These are phyloP conservation scores for Aethina tumida DNA, from an alignment of 1,140 invertebrate genomes.

Conservation along the genomic window DNA sequence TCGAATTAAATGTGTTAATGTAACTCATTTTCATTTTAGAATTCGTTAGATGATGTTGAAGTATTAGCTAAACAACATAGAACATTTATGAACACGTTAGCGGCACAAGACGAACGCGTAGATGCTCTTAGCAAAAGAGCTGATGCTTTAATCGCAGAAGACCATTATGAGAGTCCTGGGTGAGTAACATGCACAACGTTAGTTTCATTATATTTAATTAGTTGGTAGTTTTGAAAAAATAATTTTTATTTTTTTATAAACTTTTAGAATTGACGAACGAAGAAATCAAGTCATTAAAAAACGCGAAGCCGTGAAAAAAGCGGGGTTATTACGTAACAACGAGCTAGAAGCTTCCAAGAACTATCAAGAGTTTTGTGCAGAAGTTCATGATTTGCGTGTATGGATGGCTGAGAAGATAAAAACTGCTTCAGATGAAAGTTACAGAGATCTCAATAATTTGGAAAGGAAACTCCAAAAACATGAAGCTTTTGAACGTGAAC, in stretches of 20 bases:
- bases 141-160: slow-evolving; percentile 67
- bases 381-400: slow-evolving; percentile 74
- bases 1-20: not conserved
- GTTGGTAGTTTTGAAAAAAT: not conserved
- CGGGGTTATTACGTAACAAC: slow-evolving; percentile 59
- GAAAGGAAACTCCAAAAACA: slow-evolving; percentile 94
- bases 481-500: slow-evolving; percentile 92
- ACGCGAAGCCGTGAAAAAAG: slow-evolving; percentile 61
- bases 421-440: slow-evolving; percentile 86
- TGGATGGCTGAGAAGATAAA: slow-evolving; percentile 92
- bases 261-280: slow-evolving; percentile 59
- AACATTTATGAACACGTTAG: slow-evolving; percentile 88
- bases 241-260: slow-evolving; percentile 3
- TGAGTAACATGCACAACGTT: slow-evolving; percentile 38
- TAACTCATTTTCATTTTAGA: slow-evolving; percentile 40
- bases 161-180: slow-evolving; percentile 81
- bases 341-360: slow-evolving; percentile 66
- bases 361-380: slow-evolving; percentile 79
- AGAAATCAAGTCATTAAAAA: slow-evolving; percentile 65
- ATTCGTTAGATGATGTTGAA: slow-evolving; percentile 90
- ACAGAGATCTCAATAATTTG: slow-evolving; percentile 83
- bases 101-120: slow-evolving; percentile 87
- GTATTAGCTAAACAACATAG: slow-evolving; percentile 87
- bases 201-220: slow-evolving; percentile 5
- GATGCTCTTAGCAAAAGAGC: slow-evolving; percentile 79